Conservation (phyloP, 2,888 invertebrate genomes). For the Nemoura dubitans region DNA sequence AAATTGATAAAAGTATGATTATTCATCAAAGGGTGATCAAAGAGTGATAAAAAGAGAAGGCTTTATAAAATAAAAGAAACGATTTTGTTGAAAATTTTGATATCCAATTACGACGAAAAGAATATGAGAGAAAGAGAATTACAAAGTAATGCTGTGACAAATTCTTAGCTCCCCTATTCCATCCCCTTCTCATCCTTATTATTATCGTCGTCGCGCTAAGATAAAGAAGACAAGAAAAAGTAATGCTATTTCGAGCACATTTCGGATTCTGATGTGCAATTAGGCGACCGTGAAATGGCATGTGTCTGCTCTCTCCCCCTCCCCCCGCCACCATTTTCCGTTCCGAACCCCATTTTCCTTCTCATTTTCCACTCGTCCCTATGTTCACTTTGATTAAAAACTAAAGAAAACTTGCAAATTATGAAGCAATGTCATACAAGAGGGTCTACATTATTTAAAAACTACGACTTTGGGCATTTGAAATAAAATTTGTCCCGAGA, state of each 20-base stretch:
- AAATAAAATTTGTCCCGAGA: background rate
- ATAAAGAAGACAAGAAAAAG: background rate
- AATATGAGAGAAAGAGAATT: background rate
- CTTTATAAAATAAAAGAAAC: too few species aligned
- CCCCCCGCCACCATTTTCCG: background rate
- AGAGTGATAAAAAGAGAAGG: too few species aligned
- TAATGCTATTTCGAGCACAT: constrained; percentile 14
- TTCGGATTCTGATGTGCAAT: constrained; percentile 28
- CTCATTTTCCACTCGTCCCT: background rate
- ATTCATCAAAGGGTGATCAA: too few species aligned
- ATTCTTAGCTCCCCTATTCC: background rate
- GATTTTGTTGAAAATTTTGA: background rate
- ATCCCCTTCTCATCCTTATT: background rate
- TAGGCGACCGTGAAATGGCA: constrained; percentile 8
- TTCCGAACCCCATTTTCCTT: background rate
- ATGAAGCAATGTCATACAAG: constrained; percentile 1
- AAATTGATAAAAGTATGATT: too few species aligned
- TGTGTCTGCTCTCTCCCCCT: background rate
- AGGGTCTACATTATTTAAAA: background rate
- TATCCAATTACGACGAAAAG: background rate
- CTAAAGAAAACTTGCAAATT: constrained; percentile 8
- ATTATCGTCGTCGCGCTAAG: background rate
- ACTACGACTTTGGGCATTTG: background rate
- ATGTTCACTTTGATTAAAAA: constrained; percentile 14
- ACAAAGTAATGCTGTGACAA: constrained; percentile 9